Conservation (phyloP, 2,113 vertebrate species). For the Rousettus leschenaultii region DNA sequence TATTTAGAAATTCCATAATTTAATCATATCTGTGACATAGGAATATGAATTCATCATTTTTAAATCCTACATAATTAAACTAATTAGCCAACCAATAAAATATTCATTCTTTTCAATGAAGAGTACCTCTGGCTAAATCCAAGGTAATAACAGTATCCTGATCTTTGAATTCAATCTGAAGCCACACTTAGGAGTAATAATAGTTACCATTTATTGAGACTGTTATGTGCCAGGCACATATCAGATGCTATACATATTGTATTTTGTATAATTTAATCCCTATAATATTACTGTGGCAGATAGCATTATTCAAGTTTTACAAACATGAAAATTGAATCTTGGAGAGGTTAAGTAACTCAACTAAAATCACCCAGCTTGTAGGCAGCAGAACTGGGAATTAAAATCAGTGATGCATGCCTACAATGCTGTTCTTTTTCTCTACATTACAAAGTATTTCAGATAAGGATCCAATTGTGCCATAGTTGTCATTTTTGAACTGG, state of each 20-base stretch:
- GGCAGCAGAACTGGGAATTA: neutral
- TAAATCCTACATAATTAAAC: neutral
- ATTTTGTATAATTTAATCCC: neutral
- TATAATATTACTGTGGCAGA: neutral
- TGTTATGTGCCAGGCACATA: neutral
- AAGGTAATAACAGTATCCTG: neutral
- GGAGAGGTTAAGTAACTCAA: neutral
- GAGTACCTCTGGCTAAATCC: neutral
- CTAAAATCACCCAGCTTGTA: neutral
- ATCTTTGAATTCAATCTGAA: constrained; percentile 23
- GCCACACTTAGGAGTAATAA: neutral
- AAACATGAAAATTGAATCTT: neutral
- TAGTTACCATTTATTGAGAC: neutral
- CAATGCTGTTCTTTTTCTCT: neutral
- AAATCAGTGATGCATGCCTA: neutral
- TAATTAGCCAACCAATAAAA: neutral
- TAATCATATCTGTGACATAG: neutral
- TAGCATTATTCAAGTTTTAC: neutral
- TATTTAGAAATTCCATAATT: neutral
- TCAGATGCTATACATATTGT: neutral
- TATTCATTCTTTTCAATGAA: neutral
- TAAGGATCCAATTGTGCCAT: neutral
- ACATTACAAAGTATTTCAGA: neutral
- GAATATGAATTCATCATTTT: neutral
- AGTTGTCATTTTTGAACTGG: neutral